phyloP scores from a whole-genome alignment of 2,113 vertebrate species.

The Marmota monax region DNA sequence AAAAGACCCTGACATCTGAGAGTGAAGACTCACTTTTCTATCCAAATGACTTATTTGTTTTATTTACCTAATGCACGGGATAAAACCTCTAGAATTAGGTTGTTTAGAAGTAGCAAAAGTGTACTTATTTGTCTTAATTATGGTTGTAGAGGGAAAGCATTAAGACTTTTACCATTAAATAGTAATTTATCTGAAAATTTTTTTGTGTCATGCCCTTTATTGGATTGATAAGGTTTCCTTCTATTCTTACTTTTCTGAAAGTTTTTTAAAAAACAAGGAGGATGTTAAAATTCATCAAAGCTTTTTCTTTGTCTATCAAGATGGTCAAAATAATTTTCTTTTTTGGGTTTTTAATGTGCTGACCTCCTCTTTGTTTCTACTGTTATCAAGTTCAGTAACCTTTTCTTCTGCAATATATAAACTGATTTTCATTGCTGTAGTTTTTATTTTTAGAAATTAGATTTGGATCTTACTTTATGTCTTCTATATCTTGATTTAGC shows the following conservation, averaged over 20 bases:
- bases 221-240: background rate
- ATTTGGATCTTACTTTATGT: background rate
- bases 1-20: background rate
- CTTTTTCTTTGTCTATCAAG: background rate
- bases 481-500: background rate
- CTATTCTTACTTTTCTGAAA: background rate
- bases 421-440: background rate
- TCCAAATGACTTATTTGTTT: background rate
- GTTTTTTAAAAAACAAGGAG: background rate
- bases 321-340: background rate
- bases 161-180: background rate
- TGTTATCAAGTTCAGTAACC: background rate
- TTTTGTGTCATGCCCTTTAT: background rate
- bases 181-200: background rate
- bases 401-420: background rate
- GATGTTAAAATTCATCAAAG: background rate
- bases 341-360: too few species aligned
- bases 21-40: background rate
- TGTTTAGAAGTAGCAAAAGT: background rate
- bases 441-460: background rate
- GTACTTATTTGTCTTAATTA: background rate
- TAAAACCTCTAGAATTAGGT: background rate
- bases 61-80: too few species aligned
- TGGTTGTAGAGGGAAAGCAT: too few species aligned
- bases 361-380: background rate